A percentile compares a stretch with the other conserved stretches of the same genome.
Conservation (phyloP, 2,113 vertebrate genomes). For the Cathartes aura region DNA sequence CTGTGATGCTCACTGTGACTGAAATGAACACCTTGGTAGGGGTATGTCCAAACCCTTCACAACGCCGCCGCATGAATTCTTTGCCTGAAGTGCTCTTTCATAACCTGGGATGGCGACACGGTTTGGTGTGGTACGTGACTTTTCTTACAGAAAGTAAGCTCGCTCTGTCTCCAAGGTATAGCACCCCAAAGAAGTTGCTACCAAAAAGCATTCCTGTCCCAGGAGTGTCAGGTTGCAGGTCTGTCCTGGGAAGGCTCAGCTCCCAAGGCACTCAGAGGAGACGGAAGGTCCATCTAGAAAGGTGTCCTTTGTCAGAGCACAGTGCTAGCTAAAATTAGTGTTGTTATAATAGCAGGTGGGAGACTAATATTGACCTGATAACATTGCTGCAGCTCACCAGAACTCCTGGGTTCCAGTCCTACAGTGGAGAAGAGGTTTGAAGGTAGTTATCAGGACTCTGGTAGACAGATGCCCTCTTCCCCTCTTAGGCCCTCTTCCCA, state of each 20-base stretch:
- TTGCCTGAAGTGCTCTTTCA: background rate
- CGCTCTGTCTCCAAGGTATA: background rate
- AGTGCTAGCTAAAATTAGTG: too few relatives aligned
- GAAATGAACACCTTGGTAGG: background rate
- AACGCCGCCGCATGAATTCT: accelerated
- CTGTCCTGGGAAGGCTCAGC: background rate
- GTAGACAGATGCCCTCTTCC: background rate
- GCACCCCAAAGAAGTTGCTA: background rate
- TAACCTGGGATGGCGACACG: background rate
- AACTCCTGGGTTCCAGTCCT: background rate
- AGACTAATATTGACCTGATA: too few relatives aligned
- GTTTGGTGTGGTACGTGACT: background rate
- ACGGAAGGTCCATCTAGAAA: background rate
- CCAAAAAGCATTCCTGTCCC: background rate
- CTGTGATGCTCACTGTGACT: background rate
- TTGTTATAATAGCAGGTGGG: background rate
- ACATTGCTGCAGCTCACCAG: background rate
- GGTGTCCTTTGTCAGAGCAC: background rate
- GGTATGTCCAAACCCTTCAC: background rate
- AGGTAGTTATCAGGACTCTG: too few relatives aligned
- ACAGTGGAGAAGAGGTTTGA: background rate
- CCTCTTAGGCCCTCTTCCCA: background rate
- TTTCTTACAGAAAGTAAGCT: background rate
- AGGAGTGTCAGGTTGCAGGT: background rate
- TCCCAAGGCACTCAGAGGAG: background rate